phyloP scores from a whole-genome alignment of 2,888 invertebrate genomes.

The Sinohyriopsis cumingii region DNA sequence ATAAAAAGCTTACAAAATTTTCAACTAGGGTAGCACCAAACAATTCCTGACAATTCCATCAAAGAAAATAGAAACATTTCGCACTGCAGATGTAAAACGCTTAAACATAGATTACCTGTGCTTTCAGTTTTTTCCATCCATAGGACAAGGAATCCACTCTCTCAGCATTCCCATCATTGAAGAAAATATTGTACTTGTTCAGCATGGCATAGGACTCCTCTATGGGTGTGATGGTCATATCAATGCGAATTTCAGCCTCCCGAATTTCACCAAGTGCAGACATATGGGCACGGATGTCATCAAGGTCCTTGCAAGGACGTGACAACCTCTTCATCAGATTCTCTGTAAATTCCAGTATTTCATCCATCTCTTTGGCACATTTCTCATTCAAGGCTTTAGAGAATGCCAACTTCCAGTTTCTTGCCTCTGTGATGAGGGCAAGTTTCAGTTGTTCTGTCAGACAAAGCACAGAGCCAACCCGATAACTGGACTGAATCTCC shows the following conservation, averaged over 20 bases:
- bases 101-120: slow-evolving; percentile 57
- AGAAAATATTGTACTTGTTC: slow-evolving; percentile 87
- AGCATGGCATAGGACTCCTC: slow-evolving; percentile 96
- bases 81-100: background rate
- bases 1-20: too few species aligned
- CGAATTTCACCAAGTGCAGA: slow-evolving; percentile 90
- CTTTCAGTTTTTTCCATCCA: slow-evolving; percentile 88
- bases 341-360: slow-evolving; percentile 86
- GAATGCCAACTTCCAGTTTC: slow-evolving; percentile 71
- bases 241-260: slow-evolving; percentile 96
- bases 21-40: background rate
- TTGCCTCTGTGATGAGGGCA: slow-evolving; percentile 81
- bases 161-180: slow-evolving; percentile 92
- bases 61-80: slow-evolving; percentile 2
- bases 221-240: slow-evolving; percentile 92
- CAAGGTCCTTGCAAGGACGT: slow-evolving; percentile 88
- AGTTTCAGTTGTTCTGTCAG: slow-evolving; percentile 80
- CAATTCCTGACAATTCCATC: too few species aligned
- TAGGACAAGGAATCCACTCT: slow-evolving; percentile 92
- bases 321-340: slow-evolving; percentile 93
- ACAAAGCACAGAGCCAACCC: slow-evolving; percentile 70
- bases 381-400: slow-evolving; percentile 71
- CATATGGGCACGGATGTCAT: slow-evolving; percentile 87
- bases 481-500: slow-evolving; percentile 63
- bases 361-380: slow-evolving; percentile 72